A percentile compares a stretch with the other conserved stretches of the same genome.
Conservation (phyloP, 1,140 invertebrate species). For the Scaptodrosophila lebanonensis region DNA sequence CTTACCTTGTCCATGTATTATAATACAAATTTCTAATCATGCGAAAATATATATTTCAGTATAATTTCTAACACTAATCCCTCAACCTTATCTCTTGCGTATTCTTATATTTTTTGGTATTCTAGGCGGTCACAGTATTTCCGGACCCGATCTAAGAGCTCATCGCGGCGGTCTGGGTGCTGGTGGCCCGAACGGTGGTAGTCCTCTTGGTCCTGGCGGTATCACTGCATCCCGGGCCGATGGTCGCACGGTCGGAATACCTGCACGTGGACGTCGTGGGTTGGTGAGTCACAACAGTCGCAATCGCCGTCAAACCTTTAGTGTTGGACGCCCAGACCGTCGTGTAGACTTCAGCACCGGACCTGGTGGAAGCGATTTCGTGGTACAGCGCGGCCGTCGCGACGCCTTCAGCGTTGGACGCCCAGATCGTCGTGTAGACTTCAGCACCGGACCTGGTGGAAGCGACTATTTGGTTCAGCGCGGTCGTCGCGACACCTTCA, state of each 20-base stretch:
- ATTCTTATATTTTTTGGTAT: neutral
- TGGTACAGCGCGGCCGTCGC: conserved; percentile 18
- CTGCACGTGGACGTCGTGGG: no score
- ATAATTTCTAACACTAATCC: no score
- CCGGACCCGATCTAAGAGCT: conserved; percentile 26
- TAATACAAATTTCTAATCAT: neutral
- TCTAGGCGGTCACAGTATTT: conserved; percentile 28
- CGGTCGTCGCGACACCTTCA: neutral
- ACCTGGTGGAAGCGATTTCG: conserved; percentile 2
- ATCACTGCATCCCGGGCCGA: neutral
- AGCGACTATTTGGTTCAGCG: conserved; percentile 4
- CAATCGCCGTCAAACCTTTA: neutral
- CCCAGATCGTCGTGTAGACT: neutral
- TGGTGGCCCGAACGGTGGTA: neutral
- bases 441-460: conserved; percentile 2
- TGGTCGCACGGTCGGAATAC: conserved; percentile 2
- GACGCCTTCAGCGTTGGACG: conserved; percentile 21
- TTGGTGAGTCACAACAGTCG: no score
- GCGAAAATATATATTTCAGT: neutral
- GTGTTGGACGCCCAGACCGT: conserved; percentile 9
- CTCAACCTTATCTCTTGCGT: no score
- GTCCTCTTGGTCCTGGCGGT: neutral
- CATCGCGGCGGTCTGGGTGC: conserved; percentile 11
- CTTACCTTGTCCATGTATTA: neutral
- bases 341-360: conserved; percentile 1